Conservation (phyloP, 2,113 vertebrate species). For the Stomatorhinus ivindoensis region DNA sequence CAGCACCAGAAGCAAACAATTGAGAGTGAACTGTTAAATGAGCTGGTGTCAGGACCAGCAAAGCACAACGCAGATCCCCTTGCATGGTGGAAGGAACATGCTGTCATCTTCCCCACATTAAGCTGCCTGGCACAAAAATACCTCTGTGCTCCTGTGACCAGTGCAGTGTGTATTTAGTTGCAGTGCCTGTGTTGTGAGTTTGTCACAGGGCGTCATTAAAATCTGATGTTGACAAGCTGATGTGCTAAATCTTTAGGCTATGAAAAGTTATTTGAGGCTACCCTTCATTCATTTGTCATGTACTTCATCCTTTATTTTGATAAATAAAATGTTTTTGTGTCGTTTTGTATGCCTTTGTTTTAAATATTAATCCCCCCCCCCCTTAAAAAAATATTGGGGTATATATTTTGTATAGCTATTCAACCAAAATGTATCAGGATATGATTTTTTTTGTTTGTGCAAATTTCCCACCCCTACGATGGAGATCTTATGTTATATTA, state of each 20-base stretch:
- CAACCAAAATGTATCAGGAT: neutral
- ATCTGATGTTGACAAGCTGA: neutral
- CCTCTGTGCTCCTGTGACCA: neutral
- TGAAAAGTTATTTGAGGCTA: neutral
- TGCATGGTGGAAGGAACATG: neutral
- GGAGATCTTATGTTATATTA: too few relatives aligned
- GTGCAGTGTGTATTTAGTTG: neutral
- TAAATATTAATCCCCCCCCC: neutral
- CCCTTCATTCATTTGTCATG: neutral
- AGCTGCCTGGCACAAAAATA: neutral
- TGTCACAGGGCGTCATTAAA: neutral
- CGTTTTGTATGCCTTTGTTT: neutral
- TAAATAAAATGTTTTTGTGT: neutral
- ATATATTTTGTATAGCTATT: neutral
- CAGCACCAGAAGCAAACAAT: neutral
- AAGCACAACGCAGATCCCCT: neutral
- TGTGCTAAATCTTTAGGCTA: neutral
- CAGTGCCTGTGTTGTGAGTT: neutral
- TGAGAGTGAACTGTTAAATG: neutral
- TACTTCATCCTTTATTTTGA: neutral
- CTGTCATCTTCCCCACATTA: neutral
- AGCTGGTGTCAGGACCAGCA: neutral
- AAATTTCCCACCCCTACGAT: neutral
- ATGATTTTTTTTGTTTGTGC: neutral
- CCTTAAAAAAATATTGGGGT: neutral